phyloP scores from a whole-genome alignment of 1,140 invertebrate genomes.

The Monochamus saltuarius region DNA sequence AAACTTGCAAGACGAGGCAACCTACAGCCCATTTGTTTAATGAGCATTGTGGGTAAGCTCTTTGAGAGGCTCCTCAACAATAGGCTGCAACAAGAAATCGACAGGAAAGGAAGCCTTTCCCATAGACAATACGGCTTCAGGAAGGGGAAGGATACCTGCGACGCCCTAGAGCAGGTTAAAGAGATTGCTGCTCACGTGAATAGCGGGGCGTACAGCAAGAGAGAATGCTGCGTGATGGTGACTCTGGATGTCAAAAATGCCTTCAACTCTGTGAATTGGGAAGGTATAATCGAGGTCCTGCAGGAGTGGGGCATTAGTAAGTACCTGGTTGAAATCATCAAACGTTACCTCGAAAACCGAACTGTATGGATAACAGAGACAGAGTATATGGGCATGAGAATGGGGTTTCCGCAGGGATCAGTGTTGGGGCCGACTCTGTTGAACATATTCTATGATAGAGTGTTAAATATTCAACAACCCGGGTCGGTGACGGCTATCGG shows the following conservation, averaged over 20 bases:
- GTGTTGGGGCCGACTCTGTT: conserved; percentile 49
- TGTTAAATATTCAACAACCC: conserved; percentile 37
- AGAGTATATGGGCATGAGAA: no score
- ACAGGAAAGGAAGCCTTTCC: conserved; percentile 11
- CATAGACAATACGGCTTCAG: conserved; percentile 19
- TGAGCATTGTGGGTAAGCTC: conserved; percentile 36
- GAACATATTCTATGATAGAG: conserved; percentile 50
- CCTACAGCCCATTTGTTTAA: conserved; percentile 36
- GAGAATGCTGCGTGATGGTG: conserved; percentile 7
- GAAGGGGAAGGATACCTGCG: not conserved
- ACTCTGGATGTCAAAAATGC: conserved; percentile 32
- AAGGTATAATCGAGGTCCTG: conserved; percentile 11
- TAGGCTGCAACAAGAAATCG: conserved; percentile 11
- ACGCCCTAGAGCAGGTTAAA: not conserved
- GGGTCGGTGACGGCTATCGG: conserved; percentile 9
- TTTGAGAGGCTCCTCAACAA: conserved; percentile 30
- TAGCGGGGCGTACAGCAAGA: not conserved
- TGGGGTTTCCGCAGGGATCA: conserved; percentile 53
- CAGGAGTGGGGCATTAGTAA: not conserved
- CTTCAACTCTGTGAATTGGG: conserved; percentile 30
- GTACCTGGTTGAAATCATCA: no score
- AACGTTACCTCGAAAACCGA: not conserved
- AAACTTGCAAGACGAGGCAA: no score
- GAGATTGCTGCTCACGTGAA: not conserved
- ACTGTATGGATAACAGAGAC: not conserved